Percentiles rank a stretch among this genome's conserved stretches.
Conservation (phyloP, 2,888 invertebrate genomes). For the Sympetrum striolatum region DNA sequence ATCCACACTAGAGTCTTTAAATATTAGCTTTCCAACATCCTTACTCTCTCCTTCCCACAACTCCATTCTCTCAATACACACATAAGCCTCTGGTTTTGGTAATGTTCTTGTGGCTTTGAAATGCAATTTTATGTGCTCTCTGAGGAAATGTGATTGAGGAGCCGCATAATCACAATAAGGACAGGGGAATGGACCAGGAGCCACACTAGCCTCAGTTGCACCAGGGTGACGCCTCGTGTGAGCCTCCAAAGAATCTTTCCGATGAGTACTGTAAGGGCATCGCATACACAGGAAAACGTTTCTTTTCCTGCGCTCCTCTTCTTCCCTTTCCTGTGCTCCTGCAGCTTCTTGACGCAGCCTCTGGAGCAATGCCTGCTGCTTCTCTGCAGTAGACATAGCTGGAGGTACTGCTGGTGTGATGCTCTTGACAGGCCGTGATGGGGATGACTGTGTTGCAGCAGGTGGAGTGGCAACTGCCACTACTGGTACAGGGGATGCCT, state of each 20-base stretch:
- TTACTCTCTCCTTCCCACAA: conserved; percentile 63
- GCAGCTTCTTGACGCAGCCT: conserved; percentile 62
- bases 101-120: conserved; percentile 65
- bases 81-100: conserved; percentile 57
- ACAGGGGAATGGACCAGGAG: conserved; percentile 66
- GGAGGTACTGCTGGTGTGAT: conserved; percentile 52
- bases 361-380: conserved; percentile 69
- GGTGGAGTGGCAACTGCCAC: conserved; percentile 61
- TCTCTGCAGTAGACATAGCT: conserved; percentile 65
- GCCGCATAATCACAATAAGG: conserved; percentile 84
- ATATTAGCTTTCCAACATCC: conserved; percentile 64
- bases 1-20: conserved; percentile 58
- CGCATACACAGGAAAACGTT: conserved; percentile 70
- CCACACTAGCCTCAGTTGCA: conserved; percentile 65
- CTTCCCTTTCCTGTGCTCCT: conserved; percentile 65
- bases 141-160: conserved; percentile 74
- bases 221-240: conserved; percentile 78
- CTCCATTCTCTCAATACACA: conserved; percentile 62
- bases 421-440: conserved; percentile 57
- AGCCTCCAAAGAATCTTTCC: conserved; percentile 75
- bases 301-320: conserved; percentile 3
- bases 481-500: conserved; percentile 53
- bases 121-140: conserved; percentile 82
- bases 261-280: conserved; percentile 81
- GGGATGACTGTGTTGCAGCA: conserved; percentile 46